phyloP scores from a whole-genome alignment of 2,113 vertebrate species.

The Caranx melampygus region DNA sequence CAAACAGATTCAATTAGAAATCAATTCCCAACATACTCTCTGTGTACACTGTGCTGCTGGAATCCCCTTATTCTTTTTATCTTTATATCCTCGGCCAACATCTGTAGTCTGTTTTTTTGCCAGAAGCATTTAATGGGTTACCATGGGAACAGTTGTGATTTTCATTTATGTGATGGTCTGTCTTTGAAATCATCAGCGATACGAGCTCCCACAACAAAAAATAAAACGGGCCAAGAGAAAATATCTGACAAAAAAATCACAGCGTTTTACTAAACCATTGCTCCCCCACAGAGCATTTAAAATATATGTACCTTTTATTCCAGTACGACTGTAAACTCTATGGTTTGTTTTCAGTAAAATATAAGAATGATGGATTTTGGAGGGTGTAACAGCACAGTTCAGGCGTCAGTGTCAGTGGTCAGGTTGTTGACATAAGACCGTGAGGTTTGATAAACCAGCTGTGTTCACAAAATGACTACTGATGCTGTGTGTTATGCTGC shows the following conservation, averaged over 20 bases:
- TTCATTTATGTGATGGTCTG: conserved; percentile 59
- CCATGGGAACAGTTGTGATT: conserved; percentile 72
- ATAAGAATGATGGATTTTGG: background rate
- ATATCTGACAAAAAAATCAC: conserved; percentile 17
- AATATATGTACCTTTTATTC: background rate
- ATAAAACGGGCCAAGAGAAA: conserved; percentile 31
- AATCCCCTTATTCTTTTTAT: conserved; percentile 60
- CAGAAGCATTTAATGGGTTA: conserved; percentile 64
- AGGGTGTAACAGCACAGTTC: conserved; percentile 8
- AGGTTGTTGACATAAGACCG: conserved; percentile 9
- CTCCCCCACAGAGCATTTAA: background rate
- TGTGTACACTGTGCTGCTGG: conserved; percentile 32
- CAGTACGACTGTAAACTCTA: background rate
- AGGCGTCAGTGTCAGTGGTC: conserved; percentile 8
- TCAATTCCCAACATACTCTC: conserved; percentile 63
- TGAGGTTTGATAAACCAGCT: conserved; percentile 2
- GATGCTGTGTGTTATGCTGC: conserved; percentile 13
- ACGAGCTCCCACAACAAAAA: conserved; percentile 51
- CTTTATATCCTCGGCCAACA: conserved; percentile 61
- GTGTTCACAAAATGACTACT: conserved; percentile 39
- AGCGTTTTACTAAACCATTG: conserved; percentile 13
- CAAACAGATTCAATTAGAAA: conserved; percentile 74
- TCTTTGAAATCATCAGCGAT: conserved; percentile 63
- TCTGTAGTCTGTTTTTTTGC: conserved; percentile 56
- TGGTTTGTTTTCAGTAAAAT: background rate